Percentiles rank a stretch among this genome's conserved stretches.
Evolutionary conservation across 2,113 vertebrate genomes (phyloP).

Genomic region (Serinus canaria): DNA sequence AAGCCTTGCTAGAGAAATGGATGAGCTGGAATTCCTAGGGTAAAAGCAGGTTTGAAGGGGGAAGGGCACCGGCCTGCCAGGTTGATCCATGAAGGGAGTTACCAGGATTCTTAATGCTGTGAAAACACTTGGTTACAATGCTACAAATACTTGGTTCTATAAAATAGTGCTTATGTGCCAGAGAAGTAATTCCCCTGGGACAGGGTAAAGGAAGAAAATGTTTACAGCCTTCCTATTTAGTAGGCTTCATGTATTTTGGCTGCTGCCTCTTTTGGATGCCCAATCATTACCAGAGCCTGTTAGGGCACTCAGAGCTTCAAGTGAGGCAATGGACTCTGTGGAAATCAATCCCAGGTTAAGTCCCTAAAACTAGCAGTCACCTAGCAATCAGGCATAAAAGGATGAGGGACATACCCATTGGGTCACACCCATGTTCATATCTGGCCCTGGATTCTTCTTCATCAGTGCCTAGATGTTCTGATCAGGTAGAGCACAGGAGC

Average conservation of each 20-base stretch:
- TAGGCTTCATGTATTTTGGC: neutral
- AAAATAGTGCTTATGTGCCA: neutral
- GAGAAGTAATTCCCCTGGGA: neutral
- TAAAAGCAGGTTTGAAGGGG: neutral
- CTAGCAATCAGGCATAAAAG: neutral
- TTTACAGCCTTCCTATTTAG: neutral
- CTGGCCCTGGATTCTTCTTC: neutral
- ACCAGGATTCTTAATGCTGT: neutral
- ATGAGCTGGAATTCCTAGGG: neutral
- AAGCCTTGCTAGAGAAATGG: neutral
- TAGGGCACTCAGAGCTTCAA: neutral
- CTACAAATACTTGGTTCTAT: neutral
- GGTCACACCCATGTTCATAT: fast-evolving
- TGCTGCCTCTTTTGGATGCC: neutral
- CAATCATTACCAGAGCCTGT: neutral
- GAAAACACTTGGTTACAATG: neutral
- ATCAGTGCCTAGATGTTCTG: neutral
- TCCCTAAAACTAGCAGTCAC: neutral
- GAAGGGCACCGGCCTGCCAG: neutral
- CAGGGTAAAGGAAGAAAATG: neutral
- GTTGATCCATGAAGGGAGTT: neutral
- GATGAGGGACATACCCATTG: neutral
- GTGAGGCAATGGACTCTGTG: neutral
- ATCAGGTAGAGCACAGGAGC: neutral
- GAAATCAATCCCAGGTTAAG: neutral